Evolutionary conservation across 1,140 invertebrate genomes (phyloP), one percentile per base, ranked within the genome.

Genomic region (Zaprionus kolodkinae): DNA sequence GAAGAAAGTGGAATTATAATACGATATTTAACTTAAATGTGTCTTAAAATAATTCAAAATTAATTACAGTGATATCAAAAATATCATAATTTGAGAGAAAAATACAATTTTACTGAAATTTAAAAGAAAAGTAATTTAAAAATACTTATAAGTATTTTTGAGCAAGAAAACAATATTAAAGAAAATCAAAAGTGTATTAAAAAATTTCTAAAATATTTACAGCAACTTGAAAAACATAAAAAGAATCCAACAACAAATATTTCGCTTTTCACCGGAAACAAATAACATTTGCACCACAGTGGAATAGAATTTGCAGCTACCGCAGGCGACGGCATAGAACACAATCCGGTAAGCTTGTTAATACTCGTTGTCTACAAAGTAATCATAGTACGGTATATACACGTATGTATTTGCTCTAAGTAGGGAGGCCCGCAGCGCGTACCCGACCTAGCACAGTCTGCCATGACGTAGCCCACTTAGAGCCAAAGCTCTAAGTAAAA

Each of bases 281-380:
- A 73, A 66, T 72, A 25, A 50, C 33, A 65, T 9, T 40, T 40
- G 0, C 50, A 56, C 48, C 76, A 65, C 61, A 61, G 66, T 75
- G 61, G 35, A 75, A 64, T 60, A 75, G 17, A 15, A 59, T 1
- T 35, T 6, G 33, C 30, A 36, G 36, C 38, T 50, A 3, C 12
- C 30, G 27, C 45, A 13, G 13, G 38, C 45, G 15, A 48, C 38
- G 38, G n/a, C 21, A 9, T 33, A 33, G 38, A 67, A 38, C 38
- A 15, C 15, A 40, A n/a, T 57, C 55, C 30, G 67, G 76, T 76
- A 76, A 78, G 76, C 45, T 17, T 45, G 30, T 35, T 45, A 45
- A 9, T 9, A 15, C 7, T 9, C 6, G n/a, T 3, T n/a, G n/a
- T 15, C 40, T 15, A 45, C 7, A 45, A 45, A 40, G 38, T 40